These are phyloP conservation scores for Synergus japonicus DNA, from an alignment of 2,888 invertebrate species.

Conservation along the genomic window DNA sequence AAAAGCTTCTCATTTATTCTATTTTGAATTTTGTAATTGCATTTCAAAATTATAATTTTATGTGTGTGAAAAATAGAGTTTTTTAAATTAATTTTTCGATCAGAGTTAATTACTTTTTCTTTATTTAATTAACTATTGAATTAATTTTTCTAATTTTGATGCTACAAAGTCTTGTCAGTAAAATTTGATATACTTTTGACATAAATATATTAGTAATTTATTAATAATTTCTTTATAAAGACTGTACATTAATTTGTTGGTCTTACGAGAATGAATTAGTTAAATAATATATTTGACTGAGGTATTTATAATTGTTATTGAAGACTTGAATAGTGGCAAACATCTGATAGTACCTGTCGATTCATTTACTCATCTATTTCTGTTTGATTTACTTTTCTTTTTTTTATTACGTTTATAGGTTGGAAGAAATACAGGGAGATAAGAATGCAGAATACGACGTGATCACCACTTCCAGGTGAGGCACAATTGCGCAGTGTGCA, in stretches of 20 bases:
- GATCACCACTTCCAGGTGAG: constrained; percentile 76
- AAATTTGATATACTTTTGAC: neutral
- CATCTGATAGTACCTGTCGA: constrained; percentile 30
- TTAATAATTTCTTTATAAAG: neutral
- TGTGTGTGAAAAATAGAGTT: neutral
- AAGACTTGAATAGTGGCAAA: neutral
- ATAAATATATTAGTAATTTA: neutral
- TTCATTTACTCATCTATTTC: constrained; percentile 52
- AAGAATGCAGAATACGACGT: constrained; percentile 76
- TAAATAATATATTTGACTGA: no score
- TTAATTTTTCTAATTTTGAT: neutral
- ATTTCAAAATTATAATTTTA: neutral
- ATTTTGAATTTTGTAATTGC: neutral
- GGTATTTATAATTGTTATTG: neutral
- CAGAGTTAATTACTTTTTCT: neutral
- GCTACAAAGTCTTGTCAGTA: neutral
- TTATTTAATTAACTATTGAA: neutral
- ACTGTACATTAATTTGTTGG: neutral
- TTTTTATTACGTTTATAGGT: constrained; percentile 74
- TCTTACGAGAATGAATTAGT: neutral
- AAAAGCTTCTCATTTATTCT: neutral
- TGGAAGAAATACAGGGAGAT: constrained; percentile 73
- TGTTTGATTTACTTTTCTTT: constrained; percentile 66
- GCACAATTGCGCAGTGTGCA: constrained; percentile 56
- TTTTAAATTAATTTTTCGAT: neutral